Evolutionary conservation across 2,888 invertebrate species (phyloP).

Genomic region (Pogonocherus hispidulus): DNA sequence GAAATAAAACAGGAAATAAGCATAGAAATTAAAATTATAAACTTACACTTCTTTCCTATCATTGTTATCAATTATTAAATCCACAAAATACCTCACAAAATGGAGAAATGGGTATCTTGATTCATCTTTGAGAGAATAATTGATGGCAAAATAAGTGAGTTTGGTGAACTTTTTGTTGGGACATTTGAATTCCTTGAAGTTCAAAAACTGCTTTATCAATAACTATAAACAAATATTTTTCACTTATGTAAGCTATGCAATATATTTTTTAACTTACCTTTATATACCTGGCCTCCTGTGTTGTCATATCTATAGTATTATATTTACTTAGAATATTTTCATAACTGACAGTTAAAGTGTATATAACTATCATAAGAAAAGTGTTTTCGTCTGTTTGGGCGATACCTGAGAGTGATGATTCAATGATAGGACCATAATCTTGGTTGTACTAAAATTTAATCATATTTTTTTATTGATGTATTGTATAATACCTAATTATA

Average conservation of each 20-base stretch:
- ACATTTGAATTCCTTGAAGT: conserved; percentile 26
- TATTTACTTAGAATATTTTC: conserved; percentile 33
- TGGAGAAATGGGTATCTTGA: conserved; percentile 30
- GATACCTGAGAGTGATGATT: conserved; percentile 22
- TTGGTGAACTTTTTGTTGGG: conserved; percentile 17
- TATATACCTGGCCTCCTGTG: conserved; percentile 29
- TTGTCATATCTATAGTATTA: conserved; percentile 22
- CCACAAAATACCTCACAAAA: conserved; percentile 31
- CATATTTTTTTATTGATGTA: no score
- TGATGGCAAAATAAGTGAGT: conserved; percentile 27
- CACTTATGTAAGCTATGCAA: background rate
- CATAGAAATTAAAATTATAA: background rate
- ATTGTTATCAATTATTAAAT: conserved; percentile 21
- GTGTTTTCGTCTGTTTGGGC: conserved; percentile 24
- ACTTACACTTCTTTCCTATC: conserved; percentile 38
- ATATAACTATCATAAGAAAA: conserved; percentile 26
- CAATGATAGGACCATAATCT: conserved; percentile 35
- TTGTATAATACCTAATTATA: no score
- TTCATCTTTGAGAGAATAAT: conserved; percentile 30
- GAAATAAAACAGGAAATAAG: no score
- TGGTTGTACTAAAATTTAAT: conserved; percentile 33
- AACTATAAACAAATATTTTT: conserved; percentile 31
- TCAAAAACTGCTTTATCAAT: conserved; percentile 34
- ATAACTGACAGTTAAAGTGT: conserved; percentile 28
- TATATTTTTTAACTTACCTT: conserved; percentile 25